Percentiles rank a stretch among this genome's conserved stretches.
Conservation (phyloP, 2,113 vertebrate genomes). For the Rhegmatorhina hoffmannsi region DNA sequence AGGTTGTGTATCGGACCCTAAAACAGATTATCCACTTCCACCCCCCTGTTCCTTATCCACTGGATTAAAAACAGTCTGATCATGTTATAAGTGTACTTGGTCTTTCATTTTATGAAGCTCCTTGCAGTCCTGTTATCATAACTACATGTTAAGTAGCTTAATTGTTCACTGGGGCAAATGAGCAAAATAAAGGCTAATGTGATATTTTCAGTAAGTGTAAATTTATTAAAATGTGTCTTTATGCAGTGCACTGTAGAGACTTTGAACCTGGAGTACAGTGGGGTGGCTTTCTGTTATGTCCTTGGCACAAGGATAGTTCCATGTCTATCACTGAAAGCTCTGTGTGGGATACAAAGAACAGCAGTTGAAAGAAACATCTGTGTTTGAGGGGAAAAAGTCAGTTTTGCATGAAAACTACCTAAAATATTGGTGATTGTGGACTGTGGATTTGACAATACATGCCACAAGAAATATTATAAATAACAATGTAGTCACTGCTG, state of each 20-base stretch:
- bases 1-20: conserved; percentile 45
- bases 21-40: conserved; percentile 24
- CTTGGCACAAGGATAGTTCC: not conserved
- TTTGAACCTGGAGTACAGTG: not conserved
- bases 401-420: not conserved
- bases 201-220: conserved; percentile 81
- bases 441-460: not conserved
- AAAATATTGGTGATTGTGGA: not conserved
- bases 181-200: conserved; percentile 66
- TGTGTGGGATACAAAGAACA: not conserved
- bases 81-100: conserved; percentile 18
- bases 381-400: not conserved
- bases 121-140: not conserved
- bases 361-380: not conserved
- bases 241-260: not conserved
- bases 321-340: not conserved
- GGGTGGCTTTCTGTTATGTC: not conserved
- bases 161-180: conserved; percentile 48
- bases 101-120: conserved; percentile 55
- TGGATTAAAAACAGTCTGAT: conserved; percentile 75
- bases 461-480: not conserved
- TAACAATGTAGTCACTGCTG: not conserved
- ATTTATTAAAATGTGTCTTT: conserved; percentile 22
- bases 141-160: not conserved
- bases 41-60: conserved; percentile 11